Evolutionary conservation across 2,888 invertebrate genomes (phyloP).

Genomic region (Pantelozetes paolii): DNA sequence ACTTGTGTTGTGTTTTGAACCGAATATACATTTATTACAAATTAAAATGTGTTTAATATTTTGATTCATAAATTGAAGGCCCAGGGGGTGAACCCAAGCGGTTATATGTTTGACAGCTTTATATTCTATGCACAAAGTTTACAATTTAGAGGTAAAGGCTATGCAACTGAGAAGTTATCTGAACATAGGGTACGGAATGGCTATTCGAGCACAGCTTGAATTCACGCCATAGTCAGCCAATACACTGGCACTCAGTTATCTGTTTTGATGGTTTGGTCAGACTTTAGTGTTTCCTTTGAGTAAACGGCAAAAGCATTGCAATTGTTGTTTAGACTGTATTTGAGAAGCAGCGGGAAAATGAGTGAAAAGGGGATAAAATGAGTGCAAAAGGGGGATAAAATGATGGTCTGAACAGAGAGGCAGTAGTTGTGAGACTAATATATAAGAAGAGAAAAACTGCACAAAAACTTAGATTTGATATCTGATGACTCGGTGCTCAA

Average conservation of each 20-base stretch:
- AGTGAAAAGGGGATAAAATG: background rate
- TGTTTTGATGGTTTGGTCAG: constrained; percentile 9
- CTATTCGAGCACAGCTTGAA: constrained; percentile 11
- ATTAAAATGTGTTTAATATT: too few relatives aligned
- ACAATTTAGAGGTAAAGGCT: constrained; percentile 10
- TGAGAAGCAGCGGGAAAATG: background rate
- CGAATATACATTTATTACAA: background rate
- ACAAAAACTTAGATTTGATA: background rate
- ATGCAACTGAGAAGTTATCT: background rate
- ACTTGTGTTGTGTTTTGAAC: background rate
- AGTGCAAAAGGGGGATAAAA: background rate
- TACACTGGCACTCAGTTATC: background rate
- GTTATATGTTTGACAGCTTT: background rate
- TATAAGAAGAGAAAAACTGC: background rate
- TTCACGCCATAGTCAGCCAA: constrained; percentile 3
- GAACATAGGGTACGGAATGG: background rate
- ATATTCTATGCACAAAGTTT: background rate
- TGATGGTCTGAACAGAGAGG: background rate
- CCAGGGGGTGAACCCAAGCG: background rate
- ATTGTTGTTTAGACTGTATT: background rate
- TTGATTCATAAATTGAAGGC: background rate
- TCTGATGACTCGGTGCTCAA: background rate
- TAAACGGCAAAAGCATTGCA: background rate
- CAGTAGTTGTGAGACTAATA: background rate
- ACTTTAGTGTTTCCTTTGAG: constrained; percentile 19